phyloP scores from a whole-genome alignment of 2,113 vertebrate genomes.

The Megaptera novaeangliae region DNA sequence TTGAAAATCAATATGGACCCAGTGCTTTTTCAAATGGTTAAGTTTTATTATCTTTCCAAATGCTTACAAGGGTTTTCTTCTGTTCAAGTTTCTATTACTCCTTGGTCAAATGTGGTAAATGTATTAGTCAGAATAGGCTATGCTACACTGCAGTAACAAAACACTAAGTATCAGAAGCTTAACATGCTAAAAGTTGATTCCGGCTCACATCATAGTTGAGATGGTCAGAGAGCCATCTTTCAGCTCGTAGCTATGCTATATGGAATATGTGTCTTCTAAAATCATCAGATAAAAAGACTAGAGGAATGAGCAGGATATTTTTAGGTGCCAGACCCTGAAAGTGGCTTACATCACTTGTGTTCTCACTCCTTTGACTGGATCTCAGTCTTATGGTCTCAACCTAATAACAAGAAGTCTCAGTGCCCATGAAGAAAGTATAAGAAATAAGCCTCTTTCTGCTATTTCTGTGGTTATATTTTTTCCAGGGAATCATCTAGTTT shows the following conservation, averaged over 20 bases:
- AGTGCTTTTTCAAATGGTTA: not conserved
- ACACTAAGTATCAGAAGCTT: not conserved
- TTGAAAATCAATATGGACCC: not conserved
- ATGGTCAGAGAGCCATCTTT: not conserved
- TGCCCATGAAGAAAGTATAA: not conserved
- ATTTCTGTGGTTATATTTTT: not conserved
- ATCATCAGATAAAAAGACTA: not conserved
- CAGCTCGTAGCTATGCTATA: not conserved
- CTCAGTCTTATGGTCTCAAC: not conserved
- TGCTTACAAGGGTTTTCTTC: not conserved
- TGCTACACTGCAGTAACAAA: not conserved
- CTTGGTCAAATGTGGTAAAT: not conserved
- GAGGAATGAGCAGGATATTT: not conserved
- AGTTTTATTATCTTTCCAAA: not conserved
- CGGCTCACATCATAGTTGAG: not conserved
- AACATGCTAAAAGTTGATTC: not conserved
- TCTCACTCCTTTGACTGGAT: not conserved
- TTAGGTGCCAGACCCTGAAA: not conserved
- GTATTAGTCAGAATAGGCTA: not conserved
- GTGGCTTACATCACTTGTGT: not conserved
- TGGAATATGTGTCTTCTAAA: not conserved
- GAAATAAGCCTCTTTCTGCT: not conserved
- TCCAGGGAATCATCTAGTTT: not conserved
- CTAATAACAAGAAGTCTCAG: not conserved
- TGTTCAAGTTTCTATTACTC: not conserved